Percentiles rank a stretch among this genome's conserved stretches.
Conservation (phyloP, 2,797 vertebrate genomes). For the Pseudochirops corinnae region DNA sequence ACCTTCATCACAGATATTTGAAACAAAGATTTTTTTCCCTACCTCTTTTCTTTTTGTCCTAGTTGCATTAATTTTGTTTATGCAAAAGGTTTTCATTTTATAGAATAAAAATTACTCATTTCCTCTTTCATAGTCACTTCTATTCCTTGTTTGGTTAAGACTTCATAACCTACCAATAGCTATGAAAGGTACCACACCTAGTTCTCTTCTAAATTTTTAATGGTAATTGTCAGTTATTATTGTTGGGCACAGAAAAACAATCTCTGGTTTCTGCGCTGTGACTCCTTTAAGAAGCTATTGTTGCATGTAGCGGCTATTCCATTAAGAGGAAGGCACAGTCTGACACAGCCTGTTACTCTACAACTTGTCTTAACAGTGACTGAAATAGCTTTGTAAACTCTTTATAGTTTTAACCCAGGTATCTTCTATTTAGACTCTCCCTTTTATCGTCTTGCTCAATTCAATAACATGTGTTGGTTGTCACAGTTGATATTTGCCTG, state of each 20-base stretch:
- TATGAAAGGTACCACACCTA: neutral
- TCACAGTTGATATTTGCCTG: neutral
- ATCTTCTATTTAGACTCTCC: neutral
- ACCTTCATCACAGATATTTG: neutral
- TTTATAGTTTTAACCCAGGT: neutral
- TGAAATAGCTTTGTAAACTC: neutral
- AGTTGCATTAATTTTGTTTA: neutral
- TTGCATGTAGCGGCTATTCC: neutral
- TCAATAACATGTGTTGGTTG: neutral
- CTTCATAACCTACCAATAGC: neutral
- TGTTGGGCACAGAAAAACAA: neutral
- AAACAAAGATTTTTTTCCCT: neutral
- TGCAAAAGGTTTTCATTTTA: neutral
- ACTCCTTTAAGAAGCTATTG: neutral
- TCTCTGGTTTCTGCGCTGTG: neutral
- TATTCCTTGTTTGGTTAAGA: neutral
- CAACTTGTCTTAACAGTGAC: neutral
- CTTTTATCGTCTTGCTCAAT: neutral
- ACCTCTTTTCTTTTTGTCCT: neutral
- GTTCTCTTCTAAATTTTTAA: neutral
- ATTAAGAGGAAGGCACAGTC: neutral
- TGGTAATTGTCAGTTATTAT: neutral
- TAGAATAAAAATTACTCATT: neutral
- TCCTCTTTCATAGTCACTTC: neutral
- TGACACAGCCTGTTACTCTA: neutral